Conservation (phyloP, 2,888 invertebrate species). For the Hypolimnas misippus region DNA sequence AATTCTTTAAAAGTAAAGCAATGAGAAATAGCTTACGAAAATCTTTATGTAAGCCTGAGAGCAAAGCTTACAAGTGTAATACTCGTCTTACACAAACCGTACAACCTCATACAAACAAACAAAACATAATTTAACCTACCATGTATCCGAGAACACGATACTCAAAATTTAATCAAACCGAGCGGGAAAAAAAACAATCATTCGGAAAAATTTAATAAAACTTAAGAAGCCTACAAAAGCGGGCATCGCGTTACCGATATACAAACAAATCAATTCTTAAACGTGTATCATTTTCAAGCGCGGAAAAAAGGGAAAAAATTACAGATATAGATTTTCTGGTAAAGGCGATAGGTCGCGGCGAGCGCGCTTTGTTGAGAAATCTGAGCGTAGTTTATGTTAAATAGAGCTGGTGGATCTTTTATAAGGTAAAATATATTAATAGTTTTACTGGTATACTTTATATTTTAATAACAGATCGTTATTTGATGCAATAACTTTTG, state of each 20-base stretch:
- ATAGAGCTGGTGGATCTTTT: too few relatives aligned
- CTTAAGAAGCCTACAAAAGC: conserved; percentile 44
- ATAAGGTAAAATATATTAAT: neutral
- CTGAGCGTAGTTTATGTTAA: neutral
- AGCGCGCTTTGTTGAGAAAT: conserved; percentile 7
- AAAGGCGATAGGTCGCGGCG: conserved; percentile 10
- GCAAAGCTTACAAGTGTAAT: too few relatives aligned
- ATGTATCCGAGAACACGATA: conserved; percentile 13
- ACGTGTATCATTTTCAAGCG: conserved; percentile 65
- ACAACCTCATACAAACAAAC: neutral
- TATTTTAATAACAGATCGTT: too few relatives aligned
- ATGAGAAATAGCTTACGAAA: too few relatives aligned
- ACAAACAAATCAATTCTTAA: conserved; percentile 40
- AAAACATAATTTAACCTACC: neutral
- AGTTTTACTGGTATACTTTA: neutral
- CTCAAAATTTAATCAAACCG: conserved; percentile 13
- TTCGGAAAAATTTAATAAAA: conserved; percentile 49
- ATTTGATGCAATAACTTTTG: too few relatives aligned
- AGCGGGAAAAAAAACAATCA: conserved; percentile 10
- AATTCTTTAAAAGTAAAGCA: too few relatives aligned
- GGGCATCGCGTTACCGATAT: conserved; percentile 41
- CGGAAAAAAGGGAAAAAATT: conserved; percentile 50
- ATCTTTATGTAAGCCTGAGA: too few relatives aligned
- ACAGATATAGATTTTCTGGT: conserved; percentile 33
- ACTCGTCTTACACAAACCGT: too few relatives aligned